Evolutionary conservation across 1,140 invertebrate species (phyloP).

Genomic region (Stegodyphus dumicola): DNA sequence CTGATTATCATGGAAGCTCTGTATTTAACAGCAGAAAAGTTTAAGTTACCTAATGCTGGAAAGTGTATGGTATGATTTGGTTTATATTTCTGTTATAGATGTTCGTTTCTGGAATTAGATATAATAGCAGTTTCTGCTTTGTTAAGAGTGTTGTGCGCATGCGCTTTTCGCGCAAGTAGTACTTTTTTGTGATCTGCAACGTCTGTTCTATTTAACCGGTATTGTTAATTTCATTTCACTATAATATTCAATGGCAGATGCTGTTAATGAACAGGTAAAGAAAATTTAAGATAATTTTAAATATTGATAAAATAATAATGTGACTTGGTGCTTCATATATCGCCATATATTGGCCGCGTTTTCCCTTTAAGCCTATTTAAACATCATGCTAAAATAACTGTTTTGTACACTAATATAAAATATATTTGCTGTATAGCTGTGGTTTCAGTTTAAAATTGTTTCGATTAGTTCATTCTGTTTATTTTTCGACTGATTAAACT

Average conservation of each 20-base stretch:
- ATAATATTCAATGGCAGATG: constrained; percentile 36
- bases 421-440: too few relatives aligned
- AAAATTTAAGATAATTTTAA: background rate
- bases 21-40: constrained; percentile 48
- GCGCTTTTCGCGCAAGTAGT: constrained; percentile 12
- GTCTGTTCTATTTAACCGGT: constrained; percentile 8
- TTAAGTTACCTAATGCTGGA: constrained; percentile 41
- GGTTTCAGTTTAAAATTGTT: too few relatives aligned
- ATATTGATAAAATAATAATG: background rate
- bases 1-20: constrained; percentile 38
- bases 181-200: background rate
- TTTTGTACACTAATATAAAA: too few relatives aligned
- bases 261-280: constrained; percentile 29
- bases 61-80: constrained; percentile 34
- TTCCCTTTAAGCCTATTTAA: too few relatives aligned
- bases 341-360: too few relatives aligned
- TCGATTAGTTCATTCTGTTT: too few relatives aligned
- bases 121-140: background rate
- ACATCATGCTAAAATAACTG: too few relatives aligned
- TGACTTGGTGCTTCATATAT: background rate
- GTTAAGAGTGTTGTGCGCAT: constrained; percentile 14
- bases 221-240: background rate
- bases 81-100: background rate
- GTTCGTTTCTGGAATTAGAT: constrained; percentile 4
- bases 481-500: too few relatives aligned